phyloP scores from a whole-genome alignment of 2,113 vertebrate genomes.

The Acrocephalus arundinaceus region DNA sequence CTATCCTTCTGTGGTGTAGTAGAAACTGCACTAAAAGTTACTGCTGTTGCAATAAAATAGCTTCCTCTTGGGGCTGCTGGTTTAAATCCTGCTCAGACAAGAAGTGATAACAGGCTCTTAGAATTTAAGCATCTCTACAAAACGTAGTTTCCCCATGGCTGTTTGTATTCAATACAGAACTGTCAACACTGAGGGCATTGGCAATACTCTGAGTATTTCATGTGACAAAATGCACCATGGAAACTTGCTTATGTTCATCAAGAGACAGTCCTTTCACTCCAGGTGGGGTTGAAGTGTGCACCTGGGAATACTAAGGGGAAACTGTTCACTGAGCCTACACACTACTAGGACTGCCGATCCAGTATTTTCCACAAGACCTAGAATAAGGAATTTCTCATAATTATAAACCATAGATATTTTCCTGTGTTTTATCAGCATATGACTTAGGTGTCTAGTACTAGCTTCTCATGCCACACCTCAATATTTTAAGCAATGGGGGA shows the following conservation, averaged over 20 bases:
- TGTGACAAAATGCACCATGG: not conserved
- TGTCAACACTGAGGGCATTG: not conserved
- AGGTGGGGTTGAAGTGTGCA: not conserved
- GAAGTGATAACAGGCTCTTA: not conserved
- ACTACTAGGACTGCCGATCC: not conserved
- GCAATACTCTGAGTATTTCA: not conserved
- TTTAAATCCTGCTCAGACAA: constrained; percentile 16
- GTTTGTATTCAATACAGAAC: not conserved
- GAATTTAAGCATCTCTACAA: not conserved
- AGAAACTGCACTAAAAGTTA: not conserved
- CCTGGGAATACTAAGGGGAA: not conserved
- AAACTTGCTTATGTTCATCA: not conserved
- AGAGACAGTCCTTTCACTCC: not conserved
- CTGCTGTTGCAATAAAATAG: constrained; percentile 20
- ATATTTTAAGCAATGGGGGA: not conserved
- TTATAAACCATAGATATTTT: not conserved
- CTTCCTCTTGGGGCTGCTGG: not conserved
- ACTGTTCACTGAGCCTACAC: not conserved
- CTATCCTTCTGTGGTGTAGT: not conserved
- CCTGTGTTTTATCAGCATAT: not conserved
- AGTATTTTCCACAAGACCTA: not conserved
- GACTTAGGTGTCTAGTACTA: not conserved
- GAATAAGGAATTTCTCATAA: not conserved
- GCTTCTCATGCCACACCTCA: not conserved
- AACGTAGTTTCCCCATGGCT: not conserved